These are phyloP conservation scores for Melopsittacus undulatus DNA, from an alignment of 2,797 vertebrate genomes.

Conservation along the genomic window DNA sequence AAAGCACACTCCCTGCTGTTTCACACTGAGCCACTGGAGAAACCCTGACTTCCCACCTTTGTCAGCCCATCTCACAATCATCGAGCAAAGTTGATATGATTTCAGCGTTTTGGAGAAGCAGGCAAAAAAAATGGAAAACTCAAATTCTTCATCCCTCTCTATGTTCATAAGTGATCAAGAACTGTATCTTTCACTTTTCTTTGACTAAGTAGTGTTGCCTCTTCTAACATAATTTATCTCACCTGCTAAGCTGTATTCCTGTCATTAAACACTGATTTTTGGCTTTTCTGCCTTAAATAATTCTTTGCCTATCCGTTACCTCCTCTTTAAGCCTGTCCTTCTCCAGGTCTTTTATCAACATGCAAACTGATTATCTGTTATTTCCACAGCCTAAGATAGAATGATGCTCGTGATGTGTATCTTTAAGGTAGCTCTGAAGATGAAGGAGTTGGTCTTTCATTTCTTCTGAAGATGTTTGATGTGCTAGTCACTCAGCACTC, in stretches of 20 bases:
- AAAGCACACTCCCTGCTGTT: background rate
- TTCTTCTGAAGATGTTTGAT: background rate
- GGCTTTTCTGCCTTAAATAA: background rate
- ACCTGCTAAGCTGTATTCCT: background rate
- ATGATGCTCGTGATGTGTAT: background rate
- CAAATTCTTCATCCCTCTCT: background rate
- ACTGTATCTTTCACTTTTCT: background rate
- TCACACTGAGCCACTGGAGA: background rate
- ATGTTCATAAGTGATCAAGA: background rate
- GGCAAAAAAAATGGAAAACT: background rate
- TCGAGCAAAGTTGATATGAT: background rate
- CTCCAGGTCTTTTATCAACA: background rate
- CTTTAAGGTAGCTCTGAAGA: background rate
- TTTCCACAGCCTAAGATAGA: background rate
- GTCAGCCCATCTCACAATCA: background rate
- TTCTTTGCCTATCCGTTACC: background rate
- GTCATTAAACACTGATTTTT: background rate
- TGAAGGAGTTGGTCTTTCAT: background rate
- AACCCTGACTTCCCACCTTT: background rate
- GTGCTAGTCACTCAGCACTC: background rate
- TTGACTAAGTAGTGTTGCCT: background rate
- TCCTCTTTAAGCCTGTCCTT: background rate
- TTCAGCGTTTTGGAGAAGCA: background rate
- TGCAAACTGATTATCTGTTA: background rate
- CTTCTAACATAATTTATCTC: background rate